Evolutionary conservation across 2,888 invertebrate species (phyloP), one percentile per base, ranked within the genome.

Genomic region (Macaria liturata): DNA sequence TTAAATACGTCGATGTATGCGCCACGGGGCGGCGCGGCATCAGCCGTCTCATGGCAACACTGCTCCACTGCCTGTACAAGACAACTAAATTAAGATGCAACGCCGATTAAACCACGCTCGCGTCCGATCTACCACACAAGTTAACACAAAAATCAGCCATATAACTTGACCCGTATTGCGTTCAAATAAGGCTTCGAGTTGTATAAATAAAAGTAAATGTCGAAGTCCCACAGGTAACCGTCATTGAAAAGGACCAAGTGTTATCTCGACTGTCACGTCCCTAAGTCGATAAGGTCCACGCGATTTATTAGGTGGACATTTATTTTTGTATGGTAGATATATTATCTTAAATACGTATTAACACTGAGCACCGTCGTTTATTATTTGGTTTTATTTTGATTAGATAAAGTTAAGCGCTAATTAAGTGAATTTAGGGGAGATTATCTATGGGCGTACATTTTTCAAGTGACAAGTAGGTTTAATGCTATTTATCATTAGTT

Each of bases 331-430:
- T 76, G 75, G 81, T 84, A 86, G 86, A 89, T 89, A 89, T 88
- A 89, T 89, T 89, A 90, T 91, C 91, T 90, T 89, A 90, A 91
- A 91, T 85, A 86, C 86, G 80, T 88, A 90, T 90, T 90, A 90
- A 89, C 87, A 88, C 80, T 82, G 87, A 85, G 84, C 88, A 86
- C 78, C 69, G 77, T 81, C 83, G 79, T 86, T 86, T 83, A 76
- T 83, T 81, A 79, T 80, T 78, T 75, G 74, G 77, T 79, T 81
- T 84, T 80, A 77, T 80, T 84, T 79, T 73, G 78, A 79, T 82
- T 73, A 72, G 75, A 75, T 76, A 70, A 69, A 52, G 66, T 57
- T 49, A 61, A 64, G 58, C 59, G 59, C 68, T 68, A 64, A 68
- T 68, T 68, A 68, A 62, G 61, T 62, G 54, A 60, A 55, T 52